phyloP scores from a whole-genome alignment of 2,797 vertebrate species.

The Okamejei kenojei region DNA sequence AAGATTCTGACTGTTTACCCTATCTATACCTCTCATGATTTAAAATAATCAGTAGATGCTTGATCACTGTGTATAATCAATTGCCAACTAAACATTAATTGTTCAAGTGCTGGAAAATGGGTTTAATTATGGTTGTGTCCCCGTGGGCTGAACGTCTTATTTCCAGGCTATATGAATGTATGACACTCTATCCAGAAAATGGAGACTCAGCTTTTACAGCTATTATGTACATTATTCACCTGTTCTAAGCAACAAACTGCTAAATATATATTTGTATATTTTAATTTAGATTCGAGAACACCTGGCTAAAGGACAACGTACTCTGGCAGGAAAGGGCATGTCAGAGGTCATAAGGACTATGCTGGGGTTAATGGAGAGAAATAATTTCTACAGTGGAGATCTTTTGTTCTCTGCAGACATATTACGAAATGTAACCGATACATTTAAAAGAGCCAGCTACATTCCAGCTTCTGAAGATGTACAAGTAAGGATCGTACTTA shows the following conservation, averaged over 20 bases:
- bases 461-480: constrained; percentile 89
- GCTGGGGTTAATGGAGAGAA: constrained; percentile 88
- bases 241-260: not conserved
- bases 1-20: no score
- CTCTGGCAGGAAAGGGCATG: constrained; percentile 97
- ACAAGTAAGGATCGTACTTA: constrained; percentile 65
- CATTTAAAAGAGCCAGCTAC: constrained; percentile 98
- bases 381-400: constrained; percentile 94
- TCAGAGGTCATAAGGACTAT: constrained; percentile 94
- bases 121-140: no score
- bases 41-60: not conserved
- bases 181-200: no score
- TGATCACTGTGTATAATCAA: not conserved
- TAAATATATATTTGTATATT: not conserved
- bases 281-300: constrained; percentile 82
- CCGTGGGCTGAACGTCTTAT: no score
- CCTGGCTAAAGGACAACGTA: constrained; percentile 96
- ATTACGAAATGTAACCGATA: constrained; percentile 98
- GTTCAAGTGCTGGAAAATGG: not conserved
- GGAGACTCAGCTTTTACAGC: no score
- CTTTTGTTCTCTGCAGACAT: constrained; percentile 98
- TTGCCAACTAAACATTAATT: not conserved
- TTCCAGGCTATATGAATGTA: no score
- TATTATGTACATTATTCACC: not conserved
- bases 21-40: no score